Conservation (phyloP, 2,797 vertebrate species). For the Melanotaenia trifasciata region DNA sequence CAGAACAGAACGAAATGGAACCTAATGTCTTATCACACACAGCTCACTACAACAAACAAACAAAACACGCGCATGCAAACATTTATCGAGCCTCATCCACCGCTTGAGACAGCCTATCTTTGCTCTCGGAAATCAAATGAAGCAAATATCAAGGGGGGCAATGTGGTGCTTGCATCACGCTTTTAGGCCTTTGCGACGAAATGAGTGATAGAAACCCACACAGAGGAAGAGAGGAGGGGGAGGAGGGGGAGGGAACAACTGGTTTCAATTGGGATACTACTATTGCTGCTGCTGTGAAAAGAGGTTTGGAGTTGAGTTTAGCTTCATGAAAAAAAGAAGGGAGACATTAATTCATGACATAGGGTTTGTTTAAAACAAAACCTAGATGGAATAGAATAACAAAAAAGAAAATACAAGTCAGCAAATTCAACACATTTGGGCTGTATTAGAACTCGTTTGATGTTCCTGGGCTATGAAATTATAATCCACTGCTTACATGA, state of each 20-base stretch:
- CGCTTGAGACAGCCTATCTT: constrained; percentile 42
- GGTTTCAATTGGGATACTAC: constrained; percentile 67
- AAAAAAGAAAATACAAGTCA: constrained; percentile 59
- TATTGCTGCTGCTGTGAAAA: constrained; percentile 33
- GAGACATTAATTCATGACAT: constrained; percentile 54
- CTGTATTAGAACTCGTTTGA: constrained; percentile 67
- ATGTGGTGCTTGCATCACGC: constrained; percentile 50
- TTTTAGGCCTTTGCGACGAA: constrained; percentile 63
- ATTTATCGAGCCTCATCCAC: constrained; percentile 28
- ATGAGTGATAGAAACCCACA: constrained; percentile 67
- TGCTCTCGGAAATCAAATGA: constrained; percentile 67
- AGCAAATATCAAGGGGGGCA: constrained; percentile 61
- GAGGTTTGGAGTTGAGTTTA: constrained; percentile 38
- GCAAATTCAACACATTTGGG: constrained; percentile 73
- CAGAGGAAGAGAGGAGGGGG: constrained; percentile 36
- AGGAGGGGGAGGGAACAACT: constrained; percentile 60
- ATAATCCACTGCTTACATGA: constrained; percentile 73
- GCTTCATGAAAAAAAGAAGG: constrained; percentile 30
- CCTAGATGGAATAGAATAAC: constrained; percentile 51
- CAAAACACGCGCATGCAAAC: constrained; percentile 42
- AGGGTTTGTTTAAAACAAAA: constrained; percentile 66
- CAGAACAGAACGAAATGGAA: constrained; percentile 61
- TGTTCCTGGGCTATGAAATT: constrained; percentile 74
- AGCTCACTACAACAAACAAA: constrained; percentile 51
- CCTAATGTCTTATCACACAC: constrained; percentile 56